Base-by-base conservation (phyloP, 2,797 vertebrate species). In the Lepus townsendii region DNA sequence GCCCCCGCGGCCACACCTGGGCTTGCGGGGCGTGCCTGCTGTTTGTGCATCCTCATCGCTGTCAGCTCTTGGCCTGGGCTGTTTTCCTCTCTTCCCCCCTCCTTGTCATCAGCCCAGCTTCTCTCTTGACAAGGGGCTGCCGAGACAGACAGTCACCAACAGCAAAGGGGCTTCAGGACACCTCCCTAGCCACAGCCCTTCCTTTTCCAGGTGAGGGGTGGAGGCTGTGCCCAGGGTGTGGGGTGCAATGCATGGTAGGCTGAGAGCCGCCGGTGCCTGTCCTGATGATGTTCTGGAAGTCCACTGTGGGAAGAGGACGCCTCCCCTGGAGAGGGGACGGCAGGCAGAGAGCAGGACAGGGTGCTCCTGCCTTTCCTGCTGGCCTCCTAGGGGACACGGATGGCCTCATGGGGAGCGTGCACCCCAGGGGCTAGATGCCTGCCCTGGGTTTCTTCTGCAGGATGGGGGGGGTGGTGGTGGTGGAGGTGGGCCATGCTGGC, bases 1-100 rank as follows among this genome's bases (percentile, higher is more conserved):
- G 90, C 63, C 89, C 95, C 75, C 22, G 82, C 85, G 93, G 86
- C 88, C 30, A 76, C 27, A 30, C 17, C 30, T 93, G 96, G 96
- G 85, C 13, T 93, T 95, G 93, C 77, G 92, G 68, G 97, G 82
- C 60, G 7, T 89, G 90, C 97, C 83, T 90, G 76, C 91, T 92
- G 88, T 94, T 90, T 92, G 94, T 96, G 84, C 92, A 96, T 96
- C 93, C 87, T 92, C 95, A 30, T 85, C 95, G 93, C 71, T 92
- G 85, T 86, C 96, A 87, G 83, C 75, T 95, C 80, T 91, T 73
- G 0, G 88, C 94, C 94, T 73, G 85, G 95, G 57, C 94, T 93
- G 65, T 92, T 93, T 95, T 92, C 83, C 77, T 78, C 79, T 90
- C 52, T 69, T 75, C 90, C 84, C 65, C 82, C 63, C 76, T 77